Base-by-base conservation (phyloP, 2,888 invertebrate species). In the Sylvicola cinctus region DNA sequence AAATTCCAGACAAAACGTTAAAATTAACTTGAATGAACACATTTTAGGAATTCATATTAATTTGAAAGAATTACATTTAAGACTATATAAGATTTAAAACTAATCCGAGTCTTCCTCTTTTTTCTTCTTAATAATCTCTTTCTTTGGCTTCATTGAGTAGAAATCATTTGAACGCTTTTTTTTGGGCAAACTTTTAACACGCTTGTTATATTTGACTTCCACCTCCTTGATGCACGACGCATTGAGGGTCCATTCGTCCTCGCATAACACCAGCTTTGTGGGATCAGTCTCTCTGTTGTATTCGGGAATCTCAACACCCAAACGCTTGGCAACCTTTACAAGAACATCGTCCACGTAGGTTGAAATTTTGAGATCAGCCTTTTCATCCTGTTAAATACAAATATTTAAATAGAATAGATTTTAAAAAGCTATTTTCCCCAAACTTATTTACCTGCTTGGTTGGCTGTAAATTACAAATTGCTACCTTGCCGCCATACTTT, bases 381-480 rank as follows among this genome's bases (percentile, higher is more conserved):
- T 84, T 50, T 81, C 81, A 50, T 93, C 88, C 84, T 85, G 50
- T 29, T n/a, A n/a, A n/a, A n/a, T n/a, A n/a, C n/a, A n/a, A n/a
- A n/a, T n/a, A n/a, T n/a, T n/a, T n/a, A n/a, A n/a, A n/a, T n/a
- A n/a, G n/a, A n/a, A n/a, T n/a, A n/a, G n/a, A n/a, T n/a, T n/a
- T n/a, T n/a, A n/a, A n/a, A n/a, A n/a, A n/a, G n/a, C n/a, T n/a
- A n/a, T n/a, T n/a, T n/a, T n/a, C n/a, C n/a, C n/a, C n/a, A n/a
- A 16, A 16, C 29, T 34, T 25, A 61, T 70, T 66, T 63, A 87
- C 90, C 62, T 91, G 87, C 65, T 95, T 93, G 3, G 96, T 98
- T n/a, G 84, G 78, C 54, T 99, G 98, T 35, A 98, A 62, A 61
- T 98, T 99, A 41, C 95, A 81, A 45, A 96, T 85, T 13, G 84